Evolutionary conservation across 2,888 invertebrate species (phyloP), one percentile per base, ranked within the genome.

Genomic region (Amiota communis): DNA sequence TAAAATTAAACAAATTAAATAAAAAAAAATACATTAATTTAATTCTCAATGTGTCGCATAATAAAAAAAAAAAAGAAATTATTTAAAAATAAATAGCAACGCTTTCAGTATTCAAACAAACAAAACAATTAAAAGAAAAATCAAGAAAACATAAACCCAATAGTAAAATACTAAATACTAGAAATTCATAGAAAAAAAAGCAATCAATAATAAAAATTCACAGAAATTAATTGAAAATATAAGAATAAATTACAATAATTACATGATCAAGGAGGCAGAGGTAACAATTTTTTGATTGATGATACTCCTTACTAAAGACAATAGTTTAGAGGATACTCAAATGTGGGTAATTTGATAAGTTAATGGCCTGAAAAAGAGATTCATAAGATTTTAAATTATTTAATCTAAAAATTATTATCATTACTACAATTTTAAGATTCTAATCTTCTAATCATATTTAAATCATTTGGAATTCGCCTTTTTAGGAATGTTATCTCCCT

Each of bases 21-120:
- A 68, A 68, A 53, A 68, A n/a, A 47, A 68, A 17, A 68, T 53
- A 51, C 53, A 64, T 53, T 12, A 48, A 59, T 51, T 70, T 70
- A 61, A 23, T 70, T 70, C 53, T 56, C 56, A 70, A 48, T 70
- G 57, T 49, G 20, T 49, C 48, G 61, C 59, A 70, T 56, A 20
- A 59, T 17, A 48, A 13, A 61, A 70, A 36, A 8, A 9, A 70
- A 59, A 17, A 70, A n/a, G n/a, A n/a, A 70, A 57, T n/a, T 20
- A 67, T 10, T 13, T 8, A 53, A 68, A 15, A 68, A 68, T 53
- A n/a, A n/a, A 68, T 53, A 68, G 51, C 57, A 70, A 70, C 23
- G 56, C 68, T 53, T 67, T 67, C 51, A 48, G 49, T 68, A 68
- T 51, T 17, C 53, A 70, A 70, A 11, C 48, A 56, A 56, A 69